Percentiles rank a stretch among this genome's conserved stretches.
phyloP scores from a whole-genome alignment of 2,113 vertebrate species.

The Leptobrachium ailaonicum region DNA sequence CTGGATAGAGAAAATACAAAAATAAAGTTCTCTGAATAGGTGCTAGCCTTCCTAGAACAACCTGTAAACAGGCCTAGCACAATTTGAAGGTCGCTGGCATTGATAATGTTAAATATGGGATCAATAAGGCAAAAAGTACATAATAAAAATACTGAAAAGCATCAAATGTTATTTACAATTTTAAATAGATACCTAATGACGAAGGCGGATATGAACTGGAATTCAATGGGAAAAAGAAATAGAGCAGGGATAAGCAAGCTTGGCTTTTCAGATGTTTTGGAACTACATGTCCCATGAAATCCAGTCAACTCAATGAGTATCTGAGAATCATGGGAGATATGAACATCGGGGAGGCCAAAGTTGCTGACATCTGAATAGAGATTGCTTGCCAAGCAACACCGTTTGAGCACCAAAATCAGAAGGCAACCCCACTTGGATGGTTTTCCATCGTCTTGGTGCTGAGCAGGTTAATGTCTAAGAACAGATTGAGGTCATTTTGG shows the following conservation, averaged over 20 bases:
- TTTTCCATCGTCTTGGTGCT: constrained; percentile 2
- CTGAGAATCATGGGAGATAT: too few species aligned
- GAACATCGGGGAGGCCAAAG: too few species aligned
- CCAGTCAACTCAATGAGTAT: too few species aligned
- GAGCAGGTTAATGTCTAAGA: not conserved
- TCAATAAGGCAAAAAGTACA: constrained; percentile 74
- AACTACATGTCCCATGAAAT: too few species aligned
- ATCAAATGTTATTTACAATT: constrained; percentile 64
- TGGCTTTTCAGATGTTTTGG: too few species aligned
- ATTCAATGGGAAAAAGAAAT: constrained; percentile 51
- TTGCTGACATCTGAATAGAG: not conserved
- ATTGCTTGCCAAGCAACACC: not conserved
- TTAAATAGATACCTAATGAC: constrained; percentile 54
- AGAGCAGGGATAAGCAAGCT: not conserved
- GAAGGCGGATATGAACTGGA: constrained; percentile 45
- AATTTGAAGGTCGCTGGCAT: constrained; percentile 42
- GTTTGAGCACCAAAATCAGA: not conserved
- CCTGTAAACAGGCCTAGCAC: constrained; percentile 12
- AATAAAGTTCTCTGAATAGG: not conserved
- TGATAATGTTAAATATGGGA: constrained; percentile 63
- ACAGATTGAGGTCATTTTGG: constrained; percentile 58
- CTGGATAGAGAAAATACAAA: too few species aligned
- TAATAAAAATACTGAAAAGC: constrained; percentile 66
- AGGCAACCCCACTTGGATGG: not conserved
- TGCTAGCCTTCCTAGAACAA: not conserved